Evolutionary conservation across 2,797 vertebrate species (phyloP), one percentile per base, ranked within the genome.

Genomic region (Malacoraja senta): DNA sequence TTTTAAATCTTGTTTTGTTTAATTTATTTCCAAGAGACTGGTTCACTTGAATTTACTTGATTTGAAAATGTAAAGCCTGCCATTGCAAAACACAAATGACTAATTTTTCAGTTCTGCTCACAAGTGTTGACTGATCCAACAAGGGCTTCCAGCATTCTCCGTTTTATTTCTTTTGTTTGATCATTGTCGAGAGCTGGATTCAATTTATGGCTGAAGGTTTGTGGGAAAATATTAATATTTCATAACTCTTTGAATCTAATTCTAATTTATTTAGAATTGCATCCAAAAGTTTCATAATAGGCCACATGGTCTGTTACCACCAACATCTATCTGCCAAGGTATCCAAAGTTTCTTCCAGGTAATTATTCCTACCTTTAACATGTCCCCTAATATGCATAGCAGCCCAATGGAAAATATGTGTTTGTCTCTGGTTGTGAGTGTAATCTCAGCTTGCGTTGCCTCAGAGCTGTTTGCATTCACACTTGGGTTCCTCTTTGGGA

Each of bases 51-150:
- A 79, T 44, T 21, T 6, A 44, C 21, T 44, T 44, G 35, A 1
- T 80, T 80, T 44, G 24, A 80, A 80, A 80, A 80, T 44, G n/a
- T n/a, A n/a, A n/a, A n/a, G n/a, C n/a, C n/a, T n/a, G 77, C 65
- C 65, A 68, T 68, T 72, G 71, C 71, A 0, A 21, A 72, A 24
- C 71, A 21, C 65, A 68, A 79, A 79, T 19, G 15, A 80, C 15
- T 24, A 15, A 8, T 1, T 44, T 80, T 6, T 80, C 17, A 24
- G 19, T 24, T 80, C 35, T 24, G 17, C 19, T 8, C 32, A 35
- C 6, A 35, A 15, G 77, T 79, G n/a, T 32, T 79, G 77, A 38
- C 65, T 68, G 65, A 13, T 68, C 15, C 65, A 72, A 21, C 71
- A 72, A 80, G 35, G 19, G 35, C 21, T 80, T 38, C 32, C 78